Evolutionary conservation across 2,888 invertebrate species (phyloP), one percentile per base, ranked within the genome.

Genomic region (Scaptomyza cyrtandrae): DNA sequence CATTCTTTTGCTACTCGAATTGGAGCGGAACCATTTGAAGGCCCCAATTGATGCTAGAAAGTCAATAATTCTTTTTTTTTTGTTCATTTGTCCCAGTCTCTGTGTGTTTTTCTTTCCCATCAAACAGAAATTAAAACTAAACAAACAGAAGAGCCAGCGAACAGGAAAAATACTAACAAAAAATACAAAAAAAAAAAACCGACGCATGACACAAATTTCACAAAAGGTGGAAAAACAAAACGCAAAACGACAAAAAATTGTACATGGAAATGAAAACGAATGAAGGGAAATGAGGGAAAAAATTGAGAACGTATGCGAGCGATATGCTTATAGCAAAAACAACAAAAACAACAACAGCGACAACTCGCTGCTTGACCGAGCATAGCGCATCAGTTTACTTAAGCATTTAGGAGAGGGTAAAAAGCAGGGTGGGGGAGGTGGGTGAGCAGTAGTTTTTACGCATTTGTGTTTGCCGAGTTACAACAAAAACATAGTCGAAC

Each of bases 131-230:
- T 84, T 86, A 79, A 71, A 72, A 75, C 69, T 71, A 75, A 70
- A 63, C 56, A 64, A 58, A 64, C 52, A 52, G 39, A 56, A 71
- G 44, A 69, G 63, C 46, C 63, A 67, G 31, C 44, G 67, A 58
- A 46, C 39, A 64, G 74, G 72, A 77, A 87, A 88, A 75, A 7
- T n/a, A 37, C 37, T 13, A 37, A 16, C 56, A 39, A 39, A 41
- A 41, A 41, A 16, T 19, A 19, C 19, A 19, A 19, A 19, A 16
- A 58, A 39, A 39, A 41, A 41, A 41, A 16, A 16, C 60, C 69
- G 64, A 77, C 74, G 80, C 77, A 83, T 89, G 88, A 88, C 86
- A 86, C 85, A 89, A 89, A 88, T 89, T 41, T 86, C 63, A 77
- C 68, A 74, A 63, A 86, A 86, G 68, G 78, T 73, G 67, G 59